phyloP scores from a whole-genome alignment of 2,113 vertebrate species.

The Notarius lentiginosus region DNA sequence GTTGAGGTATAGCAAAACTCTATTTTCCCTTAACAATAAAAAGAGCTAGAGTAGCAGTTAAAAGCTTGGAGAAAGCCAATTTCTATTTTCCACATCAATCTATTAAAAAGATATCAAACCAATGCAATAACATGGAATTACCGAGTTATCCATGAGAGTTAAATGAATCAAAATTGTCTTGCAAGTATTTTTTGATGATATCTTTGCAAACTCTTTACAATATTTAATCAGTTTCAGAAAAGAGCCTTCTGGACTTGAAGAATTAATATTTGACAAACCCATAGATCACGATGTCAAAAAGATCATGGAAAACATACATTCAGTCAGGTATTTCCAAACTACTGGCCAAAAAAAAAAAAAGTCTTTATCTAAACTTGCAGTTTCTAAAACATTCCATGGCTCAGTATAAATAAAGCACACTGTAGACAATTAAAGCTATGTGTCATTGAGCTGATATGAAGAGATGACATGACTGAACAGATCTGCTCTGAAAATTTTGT shows the following conservation, averaged over 20 bases:
- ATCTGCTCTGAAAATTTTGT: background rate
- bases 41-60: background rate
- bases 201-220: background rate
- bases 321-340: background rate
- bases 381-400: background rate
- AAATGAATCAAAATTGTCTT: background rate
- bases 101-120: background rate
- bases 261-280: background rate
- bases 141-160: background rate
- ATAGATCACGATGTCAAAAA: background rate
- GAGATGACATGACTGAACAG: background rate
- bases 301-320: background rate
- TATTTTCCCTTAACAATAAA: background rate
- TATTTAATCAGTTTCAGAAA: background rate
- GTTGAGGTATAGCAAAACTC: background rate
- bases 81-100: background rate
- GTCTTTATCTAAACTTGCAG: background rate
- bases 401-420: background rate
- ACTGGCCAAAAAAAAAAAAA: background rate
- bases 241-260: background rate
- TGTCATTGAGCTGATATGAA: background rate
- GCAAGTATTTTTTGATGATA: background rate
- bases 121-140: background rate
- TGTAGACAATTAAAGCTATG: background rate
- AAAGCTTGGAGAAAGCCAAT: background rate